Conservation (phyloP, 2,888 invertebrate genomes). For the Pyrgus malvae region DNA sequence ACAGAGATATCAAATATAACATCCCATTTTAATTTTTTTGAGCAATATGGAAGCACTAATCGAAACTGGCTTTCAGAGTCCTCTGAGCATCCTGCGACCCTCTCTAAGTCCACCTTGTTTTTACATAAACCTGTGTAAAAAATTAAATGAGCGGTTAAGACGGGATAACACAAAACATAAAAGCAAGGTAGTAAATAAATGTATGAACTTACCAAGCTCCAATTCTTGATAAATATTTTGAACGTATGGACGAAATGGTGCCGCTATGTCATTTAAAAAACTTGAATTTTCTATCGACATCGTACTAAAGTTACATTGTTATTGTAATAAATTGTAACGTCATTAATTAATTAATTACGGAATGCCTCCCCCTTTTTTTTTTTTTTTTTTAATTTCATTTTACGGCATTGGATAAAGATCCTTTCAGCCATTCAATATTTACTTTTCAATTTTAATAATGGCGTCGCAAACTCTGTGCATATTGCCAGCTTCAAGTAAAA, state of each 20-base stretch:
- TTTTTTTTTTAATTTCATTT: too few species aligned
- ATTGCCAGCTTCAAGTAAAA: too few species aligned
- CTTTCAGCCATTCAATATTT: too few species aligned
- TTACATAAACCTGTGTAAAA: slow-evolving; percentile 65
- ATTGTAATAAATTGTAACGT: too few species aligned
- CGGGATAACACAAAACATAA: not conserved
- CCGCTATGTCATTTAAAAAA: slow-evolving; percentile 61
- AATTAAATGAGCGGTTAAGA: not conserved
- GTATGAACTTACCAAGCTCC: slow-evolving; percentile 55
- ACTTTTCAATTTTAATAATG: too few species aligned
- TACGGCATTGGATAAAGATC: too few species aligned
- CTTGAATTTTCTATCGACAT: slow-evolving; percentile 54
- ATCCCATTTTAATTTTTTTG: slow-evolving; percentile 85
- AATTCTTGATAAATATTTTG: slow-evolving; percentile 69
- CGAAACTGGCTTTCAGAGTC: slow-evolving; percentile 81
- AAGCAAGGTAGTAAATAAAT: slow-evolving; percentile 4
- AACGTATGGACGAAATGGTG: slow-evolving; percentile 69
- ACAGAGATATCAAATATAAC: slow-evolving; percentile 84
- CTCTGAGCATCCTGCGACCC: slow-evolving; percentile 53
- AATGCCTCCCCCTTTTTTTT: too few species aligned
- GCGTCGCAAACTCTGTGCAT: too few species aligned
- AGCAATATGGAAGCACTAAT: slow-evolving; percentile 86
- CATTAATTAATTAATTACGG: too few species aligned
- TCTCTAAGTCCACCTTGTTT: slow-evolving; percentile 72
- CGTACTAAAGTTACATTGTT: slow-evolving; percentile 34